Base-by-base conservation (phyloP, 2,888 invertebrate species). In the Corbicula japonica region DNA sequence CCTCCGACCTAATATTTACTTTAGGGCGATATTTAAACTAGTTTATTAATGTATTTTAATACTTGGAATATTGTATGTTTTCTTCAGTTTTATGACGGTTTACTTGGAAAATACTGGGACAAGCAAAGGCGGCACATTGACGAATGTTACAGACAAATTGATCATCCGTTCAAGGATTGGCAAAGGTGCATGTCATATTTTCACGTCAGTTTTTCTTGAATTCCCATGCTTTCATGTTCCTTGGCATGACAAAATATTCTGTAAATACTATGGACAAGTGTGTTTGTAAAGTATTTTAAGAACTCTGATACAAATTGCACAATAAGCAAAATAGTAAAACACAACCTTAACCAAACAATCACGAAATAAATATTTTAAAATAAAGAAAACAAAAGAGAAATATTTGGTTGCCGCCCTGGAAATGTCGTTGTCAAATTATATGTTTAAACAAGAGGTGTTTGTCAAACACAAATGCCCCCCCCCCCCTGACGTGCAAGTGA, bases 41-140 rank as follows among this genome's bases (percentile, higher is more conserved):
- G 41, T 41, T 41, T 18, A 12, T 12, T 46, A 21, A 21, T 46
- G 4, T 46, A 23, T 34, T 35, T 21, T 38, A 18, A 23, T 15
- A 21, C 3, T 12, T 23, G 58, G 26, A 56, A 38, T 44, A n/a
- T 30, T 5, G 28, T 34, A 41, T 12, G 60, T 28, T 35, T 21
- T 54, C 54, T 48, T n/a, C 44, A 86, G 86, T 85, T 86, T 70
- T 86, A 86, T 54, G 38, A 54, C 10, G 56, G 69, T 23, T 56
- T 76, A 1, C 68, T 88, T 23, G 73, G 80, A 6, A 63, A 60
- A 0, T 87, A 86, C 52, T 88, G 88, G 88, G 70, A 84, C 58
- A 63, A 70, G 21, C 79, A 80, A 38, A 73, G 86, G 28, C 44
- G 54, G 10, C 82, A 80, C 54, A 74, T 86, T 38, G 88, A 88